Base-by-base conservation (phyloP, 2,888 invertebrate species). In the Allolobophora icterica region DNA sequence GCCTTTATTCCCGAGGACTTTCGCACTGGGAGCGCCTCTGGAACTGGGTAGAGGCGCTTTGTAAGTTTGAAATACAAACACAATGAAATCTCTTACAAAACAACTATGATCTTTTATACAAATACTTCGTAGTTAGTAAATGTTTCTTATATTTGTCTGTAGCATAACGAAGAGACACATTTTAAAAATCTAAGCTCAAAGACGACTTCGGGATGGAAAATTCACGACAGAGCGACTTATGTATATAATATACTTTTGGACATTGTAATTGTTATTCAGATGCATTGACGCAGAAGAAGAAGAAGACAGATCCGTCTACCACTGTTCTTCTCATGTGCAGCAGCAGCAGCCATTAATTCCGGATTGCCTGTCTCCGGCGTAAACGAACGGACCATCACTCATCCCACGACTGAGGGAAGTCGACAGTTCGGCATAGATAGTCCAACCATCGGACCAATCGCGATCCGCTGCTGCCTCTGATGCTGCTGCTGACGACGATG, bases 221-320 rank as follows among this genome's bases (percentile, higher is more conserved):
- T n/a, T 30, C 30, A 71, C n/a, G n/a, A 71, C n/a, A 71, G 71
- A 6, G 71, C 71, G 71, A 71, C 71, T 71, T 13, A n/a, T 52
- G 52, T 52, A 11, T 24, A 15, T 52, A 24, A 24, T 15, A 52
- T 52, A 24, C 52, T 5, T 52, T 52, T 71, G n/a, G 17, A 71
- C 30, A 11, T 71, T 30, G 4, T 71, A 71, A 71, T 71, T 71
- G 71, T n/a, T 71, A 71, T 71, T 71, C 71, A n/a, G 71, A 13
- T 71, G 71, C 71, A 71, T 71, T n/a, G 71, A 71, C n/a, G 71
- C 71, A 71, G 71, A 71, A 71, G 71, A 71, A 30, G 30, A 71
- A 71, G 71, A 71, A 71, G 71, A 6, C 71, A 71, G n/a, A 71
- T 71, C 71, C n/a, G 71, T 71, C 8, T 30, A 71, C n/a, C n/a